Percentiles rank a stretch among this genome's conserved stretches.
Evolutionary conservation across 2,888 invertebrate genomes (phyloP).

Genomic region (Unio delphinus): DNA sequence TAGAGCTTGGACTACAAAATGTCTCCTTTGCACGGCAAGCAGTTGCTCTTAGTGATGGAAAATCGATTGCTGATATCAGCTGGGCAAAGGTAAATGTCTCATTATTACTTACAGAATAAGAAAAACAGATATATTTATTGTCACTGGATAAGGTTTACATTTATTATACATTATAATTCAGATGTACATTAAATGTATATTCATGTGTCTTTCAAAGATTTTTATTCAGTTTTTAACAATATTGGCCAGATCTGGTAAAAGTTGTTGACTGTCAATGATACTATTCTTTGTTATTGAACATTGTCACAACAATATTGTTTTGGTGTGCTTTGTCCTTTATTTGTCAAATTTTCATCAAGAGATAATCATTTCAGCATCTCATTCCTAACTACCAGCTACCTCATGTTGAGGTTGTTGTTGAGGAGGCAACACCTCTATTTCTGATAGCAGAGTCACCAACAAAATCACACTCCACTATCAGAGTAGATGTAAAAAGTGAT

Average conservation of each 20-base stretch:
- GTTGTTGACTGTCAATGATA: too few relatives aligned
- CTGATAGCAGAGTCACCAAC: too few relatives aligned
- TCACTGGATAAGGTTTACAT: neutral
- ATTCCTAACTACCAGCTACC: neutral
- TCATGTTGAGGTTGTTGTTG: neutral
- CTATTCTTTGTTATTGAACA: too few relatives aligned
- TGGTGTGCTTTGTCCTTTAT: neutral
- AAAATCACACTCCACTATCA: too few relatives aligned
- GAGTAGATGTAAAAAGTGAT: too few relatives aligned
- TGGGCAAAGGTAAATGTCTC: conserved; percentile 65
- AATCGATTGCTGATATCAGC: conserved; percentile 65
- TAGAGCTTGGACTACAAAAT: conserved; percentile 64
- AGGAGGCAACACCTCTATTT: neutral
- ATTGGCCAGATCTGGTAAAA: too few relatives aligned
- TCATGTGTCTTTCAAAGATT: neutral
- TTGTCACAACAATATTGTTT: too few relatives aligned
- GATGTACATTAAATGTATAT: neutral
- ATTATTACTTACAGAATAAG: neutral
- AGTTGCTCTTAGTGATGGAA: conserved; percentile 63
- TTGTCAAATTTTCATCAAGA: neutral
- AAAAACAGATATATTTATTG: neutral
- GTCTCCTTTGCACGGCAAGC: conserved; percentile 64
- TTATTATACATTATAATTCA: neutral
- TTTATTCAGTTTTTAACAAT: too few relatives aligned
- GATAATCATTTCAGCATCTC: neutral